Base-by-base conservation (phyloP, 2,888 invertebrate genomes). In the Tipula lateralis region DNA sequence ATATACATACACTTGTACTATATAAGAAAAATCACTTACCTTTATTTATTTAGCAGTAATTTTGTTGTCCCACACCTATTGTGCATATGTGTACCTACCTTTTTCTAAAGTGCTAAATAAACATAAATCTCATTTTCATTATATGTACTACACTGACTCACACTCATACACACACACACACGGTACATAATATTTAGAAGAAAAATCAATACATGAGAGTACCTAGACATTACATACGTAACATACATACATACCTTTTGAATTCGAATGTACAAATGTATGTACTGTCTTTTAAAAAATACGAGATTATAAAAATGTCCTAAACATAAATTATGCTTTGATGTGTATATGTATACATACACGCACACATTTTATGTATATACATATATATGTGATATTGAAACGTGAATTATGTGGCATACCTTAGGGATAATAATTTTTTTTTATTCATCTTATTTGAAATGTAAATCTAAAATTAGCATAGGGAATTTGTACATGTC, bases 361-460 rank as follows among this genome's bases (percentile, higher is more conserved):
- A 32, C 32, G 32, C 32, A 32, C 7, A 32, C 32, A 32, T 32
- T 32, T 32, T 32, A 7, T n/a, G n/a, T n/a, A n/a, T 32, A 36
- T 36, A 36, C 36, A 36, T 36, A 16, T 50, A 50, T 50, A 5
- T n/a, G n/a, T 16, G 16, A 12, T 24, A 19, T 24, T 9, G 66
- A 7, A 66, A 66, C 24, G 24, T 24, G 66, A 66, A 66, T 66
- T 66, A 66, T 66, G 24, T n/a, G 66, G 24, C 24, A 66, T 66
- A 66, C 66, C 66, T 66, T 66, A 66, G 66, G 66, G 66, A 66
- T 66, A 66, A 66, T 66, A 66, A 66, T 66, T 66, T 66, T 66
- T 44, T 44, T 66, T 66, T 9, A 24, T 66, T 24, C 66, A 9
- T 66, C 66, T 66, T 66, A 66, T 66, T 66, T 66, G 66, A 66